Percentiles rank a stretch among this genome's conserved stretches.
Evolutionary conservation across 1,140 invertebrate genomes (phyloP).

Genomic region (Tetramorium alpestre): DNA sequence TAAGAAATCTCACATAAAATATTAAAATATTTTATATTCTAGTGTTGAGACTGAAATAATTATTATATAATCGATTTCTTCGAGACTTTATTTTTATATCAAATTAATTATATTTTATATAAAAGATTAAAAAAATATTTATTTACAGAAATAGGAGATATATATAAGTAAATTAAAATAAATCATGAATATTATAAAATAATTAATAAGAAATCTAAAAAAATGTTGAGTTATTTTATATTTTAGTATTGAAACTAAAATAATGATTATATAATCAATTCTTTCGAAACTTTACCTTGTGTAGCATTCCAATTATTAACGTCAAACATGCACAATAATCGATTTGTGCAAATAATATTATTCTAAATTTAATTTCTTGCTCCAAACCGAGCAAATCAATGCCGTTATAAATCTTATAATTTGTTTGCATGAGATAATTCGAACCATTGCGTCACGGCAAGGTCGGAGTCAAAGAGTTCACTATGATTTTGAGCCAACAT

Average conservation of each 20-base stretch:
- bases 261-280: not conserved
- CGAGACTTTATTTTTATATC: too few relatives aligned
- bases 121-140: not conserved
- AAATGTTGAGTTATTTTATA: not conserved
- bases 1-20: too few relatives aligned
- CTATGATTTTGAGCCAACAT: constrained; percentile 54
- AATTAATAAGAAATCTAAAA: not conserved
- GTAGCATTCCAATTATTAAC: not conserved
- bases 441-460: constrained; percentile 40
- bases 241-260: not conserved
- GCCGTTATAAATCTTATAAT: constrained; percentile 63
- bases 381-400: not conserved
- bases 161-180: not conserved
- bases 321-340: not conserved
- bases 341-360: not conserved
- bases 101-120: not conserved
- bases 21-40: too few relatives aligned
- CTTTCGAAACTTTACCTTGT: not conserved
- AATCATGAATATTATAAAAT: not conserved
- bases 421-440: constrained; percentile 64
- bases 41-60: too few relatives aligned
- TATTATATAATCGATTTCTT: too few relatives aligned
- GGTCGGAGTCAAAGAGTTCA: constrained; percentile 42
- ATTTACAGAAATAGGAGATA: not conserved
- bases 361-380: not conserved